Conservation (phyloP, 1,140 invertebrate species). For the Amyelois transitella region DNA sequence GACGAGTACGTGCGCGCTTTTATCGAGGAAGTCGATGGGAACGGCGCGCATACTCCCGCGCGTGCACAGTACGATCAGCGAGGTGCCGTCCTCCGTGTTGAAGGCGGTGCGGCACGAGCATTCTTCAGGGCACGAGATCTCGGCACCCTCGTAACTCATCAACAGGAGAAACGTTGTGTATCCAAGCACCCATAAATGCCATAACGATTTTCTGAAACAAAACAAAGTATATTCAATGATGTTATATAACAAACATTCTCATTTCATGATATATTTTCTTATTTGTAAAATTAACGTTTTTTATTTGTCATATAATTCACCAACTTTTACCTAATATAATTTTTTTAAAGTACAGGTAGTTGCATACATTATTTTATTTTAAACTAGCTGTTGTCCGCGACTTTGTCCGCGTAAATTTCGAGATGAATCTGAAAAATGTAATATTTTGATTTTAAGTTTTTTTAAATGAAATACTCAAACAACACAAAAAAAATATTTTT, state of each 20-base stretch:
- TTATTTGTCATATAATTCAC: too few species aligned
- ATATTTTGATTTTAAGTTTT: too few species aligned
- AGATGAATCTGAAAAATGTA: too few species aligned
- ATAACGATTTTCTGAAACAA: constrained; percentile 44
- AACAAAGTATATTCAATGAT: constrained; percentile 6
- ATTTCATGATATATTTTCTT: too few species aligned
- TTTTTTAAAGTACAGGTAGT: too few species aligned
- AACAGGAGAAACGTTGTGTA: constrained; percentile 15
- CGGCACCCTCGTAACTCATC: constrained; percentile 22
- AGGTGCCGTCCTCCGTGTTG: constrained; percentile 25
- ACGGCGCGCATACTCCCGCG: constrained; percentile 77
- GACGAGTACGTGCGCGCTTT: constrained; percentile 79
- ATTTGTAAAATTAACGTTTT: too few species aligned
- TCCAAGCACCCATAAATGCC: constrained; percentile 15
- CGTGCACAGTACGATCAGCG: constrained; percentile 56
- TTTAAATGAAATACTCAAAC: too few species aligned
- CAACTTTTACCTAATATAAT: too few species aligned
- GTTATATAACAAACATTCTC: background rate
- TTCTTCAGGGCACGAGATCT: constrained; percentile 44
- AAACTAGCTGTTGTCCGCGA: too few species aligned
- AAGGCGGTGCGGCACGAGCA: constrained; percentile 36
- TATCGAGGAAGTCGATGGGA: constrained; percentile 77
- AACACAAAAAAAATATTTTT: too few species aligned
- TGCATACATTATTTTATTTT: too few species aligned
- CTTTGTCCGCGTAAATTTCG: too few species aligned